phyloP scores from a whole-genome alignment of 2,888 invertebrate species.

The Lycophotia porphyrea region DNA sequence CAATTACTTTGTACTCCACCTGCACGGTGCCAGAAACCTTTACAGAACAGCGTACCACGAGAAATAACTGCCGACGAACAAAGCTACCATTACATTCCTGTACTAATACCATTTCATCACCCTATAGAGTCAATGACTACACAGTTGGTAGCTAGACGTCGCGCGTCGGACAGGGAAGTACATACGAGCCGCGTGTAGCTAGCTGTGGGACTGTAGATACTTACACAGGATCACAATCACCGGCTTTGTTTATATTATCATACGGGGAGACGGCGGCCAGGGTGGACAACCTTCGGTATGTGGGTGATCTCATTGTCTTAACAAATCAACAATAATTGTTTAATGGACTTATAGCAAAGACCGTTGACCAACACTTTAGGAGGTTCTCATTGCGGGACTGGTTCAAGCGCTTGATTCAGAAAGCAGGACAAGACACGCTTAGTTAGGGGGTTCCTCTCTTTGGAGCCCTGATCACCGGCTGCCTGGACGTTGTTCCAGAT shows the following conservation, averaged over 20 bases:
- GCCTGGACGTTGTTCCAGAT: too few relatives aligned
- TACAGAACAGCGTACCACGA: neutral
- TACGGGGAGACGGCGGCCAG: constrained; percentile 53
- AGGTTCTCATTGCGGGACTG: too few relatives aligned
- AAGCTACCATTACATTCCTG: neutral
- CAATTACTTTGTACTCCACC: neutral
- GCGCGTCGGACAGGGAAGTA: neutral
- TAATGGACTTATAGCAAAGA: too few relatives aligned
- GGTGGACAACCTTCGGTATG: constrained; percentile 30
- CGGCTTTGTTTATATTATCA: constrained; percentile 67
- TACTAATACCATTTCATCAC: neutral
- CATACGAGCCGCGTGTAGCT: neutral
- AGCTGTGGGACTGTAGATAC: neutral
- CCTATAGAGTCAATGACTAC: constrained; percentile 15
- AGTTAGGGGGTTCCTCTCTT: too few relatives aligned
- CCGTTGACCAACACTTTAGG: too few relatives aligned
- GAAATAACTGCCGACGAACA: neutral
- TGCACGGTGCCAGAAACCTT: neutral
- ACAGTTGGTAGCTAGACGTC: constrained; percentile 20
- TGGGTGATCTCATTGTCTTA: too few relatives aligned
- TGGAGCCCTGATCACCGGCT: too few relatives aligned
- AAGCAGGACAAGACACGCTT: too few relatives aligned
- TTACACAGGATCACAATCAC: constrained; percentile 61
- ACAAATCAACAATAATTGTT: too few relatives aligned
- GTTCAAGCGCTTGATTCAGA: too few relatives aligned